A percentile compares a stretch with the other conserved stretches of the same genome.
These are phyloP conservation scores for Hydrophis major DNA, from an alignment of 2,797 vertebrate genomes.

Conservation along the genomic window DNA sequence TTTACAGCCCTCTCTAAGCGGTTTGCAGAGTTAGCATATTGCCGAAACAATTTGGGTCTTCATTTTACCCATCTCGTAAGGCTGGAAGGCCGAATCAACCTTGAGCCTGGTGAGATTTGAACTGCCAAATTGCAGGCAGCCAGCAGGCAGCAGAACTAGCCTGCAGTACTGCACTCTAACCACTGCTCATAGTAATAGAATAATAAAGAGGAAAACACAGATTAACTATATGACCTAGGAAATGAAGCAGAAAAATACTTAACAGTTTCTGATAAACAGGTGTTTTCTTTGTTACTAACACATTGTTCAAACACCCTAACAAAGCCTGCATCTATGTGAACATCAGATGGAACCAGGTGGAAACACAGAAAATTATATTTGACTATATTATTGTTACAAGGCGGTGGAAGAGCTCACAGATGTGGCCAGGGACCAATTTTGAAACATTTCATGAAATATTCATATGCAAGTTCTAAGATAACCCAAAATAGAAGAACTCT, in stretches of 20 bases:
- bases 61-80: no score
- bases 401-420: not conserved
- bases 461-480: not conserved
- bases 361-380: not conserved
- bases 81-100: no score
- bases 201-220: not conserved
- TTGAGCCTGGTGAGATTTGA: no score
- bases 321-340: not conserved
- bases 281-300: not conserved
- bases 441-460: not conserved
- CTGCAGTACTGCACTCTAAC: no score
- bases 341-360: not conserved
- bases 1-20: no score
- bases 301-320: not conserved
- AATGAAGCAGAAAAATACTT: not conserved
- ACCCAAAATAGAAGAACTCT: not conserved
- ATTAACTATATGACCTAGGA: not conserved
- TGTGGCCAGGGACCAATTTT: not conserved
- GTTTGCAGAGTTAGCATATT: no score
- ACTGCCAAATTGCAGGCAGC: no score
- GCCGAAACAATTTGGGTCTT: no score
- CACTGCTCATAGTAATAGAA: not conserved
- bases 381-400: not conserved
- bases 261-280: not conserved
- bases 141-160: no score